Evolutionary conservation across 1,140 invertebrate species (phyloP).

Genomic region (Anthonomus grandis): DNA sequence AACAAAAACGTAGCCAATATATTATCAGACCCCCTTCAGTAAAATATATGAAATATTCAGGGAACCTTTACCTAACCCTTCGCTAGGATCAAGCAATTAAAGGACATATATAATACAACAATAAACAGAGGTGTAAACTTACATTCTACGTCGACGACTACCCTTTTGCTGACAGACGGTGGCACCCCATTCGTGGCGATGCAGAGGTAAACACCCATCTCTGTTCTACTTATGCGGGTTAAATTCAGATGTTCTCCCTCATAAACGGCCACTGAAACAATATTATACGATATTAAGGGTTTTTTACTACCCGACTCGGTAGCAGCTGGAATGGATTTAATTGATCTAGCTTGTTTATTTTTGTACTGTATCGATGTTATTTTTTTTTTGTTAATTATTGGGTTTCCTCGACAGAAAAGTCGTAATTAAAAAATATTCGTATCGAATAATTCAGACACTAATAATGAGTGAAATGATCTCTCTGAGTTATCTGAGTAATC

Average conservation of each 20-base stretch:
- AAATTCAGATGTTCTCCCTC: conserved; percentile 79
- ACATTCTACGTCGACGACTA: conserved; percentile 87
- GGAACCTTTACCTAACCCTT: no score
- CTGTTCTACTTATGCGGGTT: conserved; percentile 76
- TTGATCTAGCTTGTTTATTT: no score
- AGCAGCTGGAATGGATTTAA: conserved; percentile 12
- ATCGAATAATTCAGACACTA: no score
- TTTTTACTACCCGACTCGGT: conserved; percentile 11
- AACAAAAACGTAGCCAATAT: no score
- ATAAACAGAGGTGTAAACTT: conserved; percentile 52
- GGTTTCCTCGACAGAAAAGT: no score
- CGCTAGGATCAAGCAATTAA: not conserved
- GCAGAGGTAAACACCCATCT: conserved; percentile 85
- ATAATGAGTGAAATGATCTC: no score
- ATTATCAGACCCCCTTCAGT: no score
- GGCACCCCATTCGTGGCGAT: conserved; percentile 82
- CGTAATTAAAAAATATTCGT: no score
- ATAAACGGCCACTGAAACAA: conserved; percentile 65
- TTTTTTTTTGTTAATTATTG: no score
- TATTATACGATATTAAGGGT: conserved; percentile 12
- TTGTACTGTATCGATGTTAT: no score
- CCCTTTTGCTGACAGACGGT: conserved; percentile 83
- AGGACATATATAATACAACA: conserved; percentile 11
- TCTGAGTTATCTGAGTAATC: no score
- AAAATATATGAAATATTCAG: not conserved